These are phyloP conservation scores for Lepidurus couesii DNA, from an alignment of 1,140 invertebrate species.

Conservation along the genomic window DNA sequence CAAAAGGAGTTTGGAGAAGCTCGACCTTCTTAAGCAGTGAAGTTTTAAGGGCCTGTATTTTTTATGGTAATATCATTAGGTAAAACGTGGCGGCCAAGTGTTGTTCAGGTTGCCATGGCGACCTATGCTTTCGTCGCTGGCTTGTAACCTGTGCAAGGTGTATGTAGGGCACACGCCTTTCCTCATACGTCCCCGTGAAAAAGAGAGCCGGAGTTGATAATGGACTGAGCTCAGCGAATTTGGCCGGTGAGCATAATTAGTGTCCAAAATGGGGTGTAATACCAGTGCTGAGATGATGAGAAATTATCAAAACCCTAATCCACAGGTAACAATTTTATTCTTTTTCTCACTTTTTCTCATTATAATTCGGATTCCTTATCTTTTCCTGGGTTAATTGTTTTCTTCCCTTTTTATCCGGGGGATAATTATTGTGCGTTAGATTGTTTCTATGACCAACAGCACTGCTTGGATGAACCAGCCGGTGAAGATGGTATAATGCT, in stretches of 20 bases:
- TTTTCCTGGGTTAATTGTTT: not conserved
- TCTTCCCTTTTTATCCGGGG: not conserved
- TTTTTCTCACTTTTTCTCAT: not conserved
- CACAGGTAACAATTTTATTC: not conserved
- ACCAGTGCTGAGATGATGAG: not conserved
- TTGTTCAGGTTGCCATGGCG: conserved; percentile 14
- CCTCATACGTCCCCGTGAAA: conserved; percentile 3
- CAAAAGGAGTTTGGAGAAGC: not conserved
- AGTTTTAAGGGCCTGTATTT: not conserved
- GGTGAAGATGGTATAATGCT: conserved; percentile 5
- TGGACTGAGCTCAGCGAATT: conserved; percentile 3
- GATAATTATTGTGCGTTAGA: not conserved
- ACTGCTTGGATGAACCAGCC: not conserved
- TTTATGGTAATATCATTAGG: not conserved
- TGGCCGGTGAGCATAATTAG: not conserved
- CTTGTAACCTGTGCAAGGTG: conserved; percentile 6
- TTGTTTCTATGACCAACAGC: not conserved
- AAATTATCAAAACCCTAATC: not conserved
- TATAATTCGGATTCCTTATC: not conserved
- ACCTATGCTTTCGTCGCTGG: not conserved
- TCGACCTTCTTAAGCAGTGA: not conserved
- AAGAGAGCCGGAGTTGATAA: not conserved
- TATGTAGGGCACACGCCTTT: not conserved
- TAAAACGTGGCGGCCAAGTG: not conserved
- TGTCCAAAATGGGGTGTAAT: not conserved